Percentiles rank a stretch among this genome's conserved stretches.
These are phyloP conservation scores for Tigriopus californicus DNA, from an alignment of 2,888 invertebrate species.

Conservation along the genomic window DNA sequence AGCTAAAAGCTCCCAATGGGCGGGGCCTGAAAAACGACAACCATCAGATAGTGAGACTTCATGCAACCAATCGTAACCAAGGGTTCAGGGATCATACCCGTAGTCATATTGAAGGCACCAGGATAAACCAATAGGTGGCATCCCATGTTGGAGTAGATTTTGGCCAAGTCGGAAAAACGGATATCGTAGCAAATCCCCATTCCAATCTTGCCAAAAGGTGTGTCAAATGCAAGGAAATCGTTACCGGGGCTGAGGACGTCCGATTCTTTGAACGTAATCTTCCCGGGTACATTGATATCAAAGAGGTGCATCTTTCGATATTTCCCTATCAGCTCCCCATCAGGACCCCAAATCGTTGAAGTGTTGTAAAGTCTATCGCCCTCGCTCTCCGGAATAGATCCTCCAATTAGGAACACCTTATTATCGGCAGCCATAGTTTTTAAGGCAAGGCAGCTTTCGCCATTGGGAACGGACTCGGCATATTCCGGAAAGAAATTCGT, in stretches of 20 bases:
- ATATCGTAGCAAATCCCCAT: constrained; percentile 89
- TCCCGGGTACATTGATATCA: constrained; percentile 82
- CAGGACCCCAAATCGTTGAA: constrained; percentile 41
- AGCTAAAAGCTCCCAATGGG: constrained; percentile 74
- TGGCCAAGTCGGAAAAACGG: constrained; percentile 70
- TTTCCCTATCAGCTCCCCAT: constrained; percentile 55
- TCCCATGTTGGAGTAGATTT: constrained; percentile 30
- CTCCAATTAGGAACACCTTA: constrained; percentile 62
- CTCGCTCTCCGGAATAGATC: constrained; percentile 66
- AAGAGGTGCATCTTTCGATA: constrained; percentile 86
- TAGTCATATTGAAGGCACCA: constrained; percentile 88
- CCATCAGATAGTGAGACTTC: neutral
- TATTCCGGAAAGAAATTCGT: constrained; percentile 58
- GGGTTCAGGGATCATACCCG: constrained; percentile 36
- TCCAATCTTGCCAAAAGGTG: constrained; percentile 53
- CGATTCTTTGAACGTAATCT: constrained; percentile 82
- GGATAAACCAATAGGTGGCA: constrained; percentile 77
- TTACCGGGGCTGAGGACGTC: constrained; percentile 58
- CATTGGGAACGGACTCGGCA: constrained; percentile 61
- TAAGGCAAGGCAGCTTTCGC: constrained; percentile 50
- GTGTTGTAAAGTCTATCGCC: constrained; percentile 57
- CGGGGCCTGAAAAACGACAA: constrained; percentile 31
- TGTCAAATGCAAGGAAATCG: constrained; percentile 48
- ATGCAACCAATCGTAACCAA: neutral
- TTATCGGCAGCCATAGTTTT: constrained; percentile 54